Base-by-base conservation (phyloP, 2,113 vertebrate species). In the Vulpes ferrilata region DNA sequence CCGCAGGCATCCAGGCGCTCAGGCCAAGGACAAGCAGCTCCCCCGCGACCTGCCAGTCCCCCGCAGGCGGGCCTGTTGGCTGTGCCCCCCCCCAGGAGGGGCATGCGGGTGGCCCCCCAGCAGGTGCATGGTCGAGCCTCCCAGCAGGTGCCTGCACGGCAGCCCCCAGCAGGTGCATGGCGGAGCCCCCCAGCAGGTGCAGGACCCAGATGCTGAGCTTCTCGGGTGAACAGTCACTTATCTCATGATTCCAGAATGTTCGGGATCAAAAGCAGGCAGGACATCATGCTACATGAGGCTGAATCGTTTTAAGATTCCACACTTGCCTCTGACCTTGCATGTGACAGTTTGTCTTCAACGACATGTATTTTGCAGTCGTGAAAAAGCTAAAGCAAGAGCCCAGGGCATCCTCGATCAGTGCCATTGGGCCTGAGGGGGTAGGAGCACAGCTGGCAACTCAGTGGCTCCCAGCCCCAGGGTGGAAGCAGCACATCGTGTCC, bases 61-160 rank as follows among this genome's bases (percentile, higher is more conserved):
- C 96, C 59, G 12, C 96, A 64, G 8, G 97, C 97, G 0, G 99
- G 99, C 9, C 98, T 99, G 85, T 99, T 98, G 99, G 99, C 97
- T 99, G 98, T 99, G 93, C 99, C 99, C 96, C 99, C 43, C 6
- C 43, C 6, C 6, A 43, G 43, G 0, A 43, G 43, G 43, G 43
- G 43, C 43, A 43, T 43, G 99, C 9, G 99, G 85, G 99, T 98
- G 99, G 99, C 97, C 99, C 96, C 99, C 99, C 43, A 43, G 43
- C 6, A 43, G 43, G 43, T 43, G 43, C 43, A 43, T 43, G 43
- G 43, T 35, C 35, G 35, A 35, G 35, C 35, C 35, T 35, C 35
- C 74, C 99, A 43, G 43, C 43, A 43, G 43, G 43, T 43, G 43
- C 43, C 6, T 43, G 38, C 38, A 43, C 38, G 4, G 38, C 38